phyloP scores from a whole-genome alignment of 2,888 invertebrate species.

The Rhaphigaster nebulosa region DNA sequence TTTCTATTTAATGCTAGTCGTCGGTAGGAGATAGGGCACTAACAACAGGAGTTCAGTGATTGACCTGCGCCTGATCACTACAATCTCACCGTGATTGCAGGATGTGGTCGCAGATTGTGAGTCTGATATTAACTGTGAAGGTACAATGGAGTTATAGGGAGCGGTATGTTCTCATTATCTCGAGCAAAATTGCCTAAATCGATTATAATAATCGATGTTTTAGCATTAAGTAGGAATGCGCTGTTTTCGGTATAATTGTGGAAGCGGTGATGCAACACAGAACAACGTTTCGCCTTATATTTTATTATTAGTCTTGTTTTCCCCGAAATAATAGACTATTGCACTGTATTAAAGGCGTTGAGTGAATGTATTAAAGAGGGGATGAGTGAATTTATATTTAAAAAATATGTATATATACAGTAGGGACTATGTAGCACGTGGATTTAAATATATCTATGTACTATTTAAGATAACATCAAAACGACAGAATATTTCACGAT shows the following conservation, averaged over 20 bases:
- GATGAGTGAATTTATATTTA: too few species aligned
- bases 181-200: neutral
- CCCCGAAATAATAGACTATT: too few species aligned
- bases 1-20: neutral
- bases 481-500: too few species aligned
- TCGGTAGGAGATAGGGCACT: neutral
- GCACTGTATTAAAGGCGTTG: too few species aligned
- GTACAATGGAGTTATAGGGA: neutral
- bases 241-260: neutral
- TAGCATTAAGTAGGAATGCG: neutral
- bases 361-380: too few species aligned
- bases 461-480: too few species aligned
- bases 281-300: neutral
- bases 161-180: neutral
- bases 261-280: neutral
- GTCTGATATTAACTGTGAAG: neutral
- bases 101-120: slow-evolving; percentile 39
- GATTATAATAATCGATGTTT: neutral
- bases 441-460: too few species aligned
- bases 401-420: too few species aligned
- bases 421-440: too few species aligned
- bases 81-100: neutral
- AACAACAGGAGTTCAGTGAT: slow-evolving; percentile 14
- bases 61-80: neutral
- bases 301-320: neutral